phyloP scores from a whole-genome alignment of 2,113 vertebrate genomes.

The Grammomys surdaster region DNA sequence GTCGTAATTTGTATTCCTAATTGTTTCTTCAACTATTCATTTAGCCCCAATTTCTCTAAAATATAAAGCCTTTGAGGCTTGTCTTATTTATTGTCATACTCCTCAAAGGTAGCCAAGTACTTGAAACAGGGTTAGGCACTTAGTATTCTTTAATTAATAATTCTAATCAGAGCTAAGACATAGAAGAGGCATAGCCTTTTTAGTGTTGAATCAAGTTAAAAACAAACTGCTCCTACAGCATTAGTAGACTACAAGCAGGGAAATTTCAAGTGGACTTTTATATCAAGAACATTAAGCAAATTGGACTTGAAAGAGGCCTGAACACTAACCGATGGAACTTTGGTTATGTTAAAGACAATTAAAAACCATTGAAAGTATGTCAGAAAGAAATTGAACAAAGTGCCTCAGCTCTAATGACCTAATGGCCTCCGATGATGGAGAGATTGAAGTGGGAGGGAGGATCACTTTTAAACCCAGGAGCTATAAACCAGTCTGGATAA shows the following conservation, averaged over 20 bases:
- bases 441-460: neutral
- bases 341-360: slow-evolving; percentile 16
- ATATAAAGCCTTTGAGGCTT: neutral
- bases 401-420: neutral
- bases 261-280: slow-evolving; percentile 39
- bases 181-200: neutral
- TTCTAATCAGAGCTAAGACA: neutral
- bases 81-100: slow-evolving; percentile 5
- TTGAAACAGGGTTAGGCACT: neutral
- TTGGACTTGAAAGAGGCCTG: neutral
- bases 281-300: slow-evolving; percentile 23
- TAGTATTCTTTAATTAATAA: neutral
- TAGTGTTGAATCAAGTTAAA: slow-evolving; percentile 23
- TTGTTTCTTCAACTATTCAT: neutral
- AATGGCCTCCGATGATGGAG: neutral
- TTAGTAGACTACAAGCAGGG: neutral
- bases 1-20: slow-evolving; percentile 20
- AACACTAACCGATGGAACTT: neutral
- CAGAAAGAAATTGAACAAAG: slow-evolving; percentile 28
- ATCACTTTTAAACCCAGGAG: neutral
- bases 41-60: slow-evolving; percentile 4
- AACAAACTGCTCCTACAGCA: neutral
- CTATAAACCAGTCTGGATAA: neutral
- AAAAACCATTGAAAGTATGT: neutral
- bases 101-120: neutral